Percentiles rank a stretch among this genome's conserved stretches.
phyloP scores from a whole-genome alignment of 2,888 invertebrate species.

The Therioaphis trifolii region DNA sequence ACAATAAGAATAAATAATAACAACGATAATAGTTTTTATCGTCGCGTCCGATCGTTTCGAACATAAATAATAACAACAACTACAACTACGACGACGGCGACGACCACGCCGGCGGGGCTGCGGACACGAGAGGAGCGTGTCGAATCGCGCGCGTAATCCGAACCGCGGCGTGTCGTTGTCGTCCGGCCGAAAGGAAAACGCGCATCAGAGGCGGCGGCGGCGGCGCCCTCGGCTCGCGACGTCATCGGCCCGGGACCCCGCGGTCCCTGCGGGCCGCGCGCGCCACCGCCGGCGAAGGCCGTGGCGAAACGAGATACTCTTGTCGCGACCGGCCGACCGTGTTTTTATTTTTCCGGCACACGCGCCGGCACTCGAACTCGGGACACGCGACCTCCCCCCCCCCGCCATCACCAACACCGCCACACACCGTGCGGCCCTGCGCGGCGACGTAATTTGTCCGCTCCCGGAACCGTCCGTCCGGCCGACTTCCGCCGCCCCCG shows the following conservation, averaged over 20 bases:
- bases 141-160: slow-evolving; percentile 53
- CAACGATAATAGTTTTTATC: not conserved
- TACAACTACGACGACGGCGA: not conserved
- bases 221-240: not conserved
- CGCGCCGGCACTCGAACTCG: slow-evolving; percentile 47
- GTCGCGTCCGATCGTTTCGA: not conserved
- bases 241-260: not conserved
- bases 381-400: slow-evolving; percentile 46
- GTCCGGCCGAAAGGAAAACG: slow-evolving; percentile 51
- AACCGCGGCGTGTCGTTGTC: slow-evolving; percentile 37
- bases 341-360: slow-evolving; percentile 2
- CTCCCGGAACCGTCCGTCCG: slow-evolving; percentile 32
- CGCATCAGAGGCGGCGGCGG: not conserved
- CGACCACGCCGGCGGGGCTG: not conserved
- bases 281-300: not conserved
- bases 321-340: not conserved
- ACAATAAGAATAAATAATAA: too few relatives aligned
- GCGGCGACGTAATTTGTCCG: slow-evolving; percentile 31
- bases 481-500: not conserved
- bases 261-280: not conserved
- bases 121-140: not conserved
- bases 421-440: too few relatives aligned
- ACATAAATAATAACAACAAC: not conserved
- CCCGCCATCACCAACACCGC: too few relatives aligned
- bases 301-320: slow-evolving; percentile 53